Conservation (phyloP, 2,888 invertebrate species). For the Epirrita christyi region DNA sequence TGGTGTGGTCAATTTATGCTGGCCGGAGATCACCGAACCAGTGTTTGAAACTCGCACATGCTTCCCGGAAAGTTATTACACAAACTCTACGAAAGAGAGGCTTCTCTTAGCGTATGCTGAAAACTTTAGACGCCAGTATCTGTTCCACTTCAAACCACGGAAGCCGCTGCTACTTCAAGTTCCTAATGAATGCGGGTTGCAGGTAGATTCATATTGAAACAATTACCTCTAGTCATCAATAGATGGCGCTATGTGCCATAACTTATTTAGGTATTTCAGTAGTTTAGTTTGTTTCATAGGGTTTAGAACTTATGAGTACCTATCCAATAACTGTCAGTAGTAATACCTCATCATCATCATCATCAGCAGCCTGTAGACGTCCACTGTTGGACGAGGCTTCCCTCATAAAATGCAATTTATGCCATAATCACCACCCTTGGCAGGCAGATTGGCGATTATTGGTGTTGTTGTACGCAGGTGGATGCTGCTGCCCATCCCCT, state of each 20-base stretch:
- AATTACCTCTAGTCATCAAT: background rate
- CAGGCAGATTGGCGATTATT: too few relatives aligned
- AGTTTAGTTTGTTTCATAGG: too few relatives aligned
- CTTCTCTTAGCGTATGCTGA: conserved; percentile 89
- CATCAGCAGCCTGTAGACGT: too few relatives aligned
- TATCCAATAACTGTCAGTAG: too few relatives aligned
- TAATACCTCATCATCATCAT: too few relatives aligned
- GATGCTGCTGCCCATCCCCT: too few relatives aligned
- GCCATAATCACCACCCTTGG: too few relatives aligned
- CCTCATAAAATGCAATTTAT: too few relatives aligned
- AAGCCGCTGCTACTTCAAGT: conserved; percentile 88
- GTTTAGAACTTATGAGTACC: too few relatives aligned
- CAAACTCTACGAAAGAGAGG: conserved; percentile 88
- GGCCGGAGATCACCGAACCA: conserved; percentile 85
- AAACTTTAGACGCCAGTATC: conserved; percentile 90
- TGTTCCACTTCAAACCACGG: conserved; percentile 80
- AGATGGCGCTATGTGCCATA: conserved; percentile 42
- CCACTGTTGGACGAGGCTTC: too few relatives aligned
- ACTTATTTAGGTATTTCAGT: too few relatives aligned
- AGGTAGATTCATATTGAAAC: conserved; percentile 75
- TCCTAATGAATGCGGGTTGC: conserved; percentile 91
- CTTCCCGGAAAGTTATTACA: conserved; percentile 87
- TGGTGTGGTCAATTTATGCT: conserved; percentile 86
- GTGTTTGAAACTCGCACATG: conserved; percentile 84
- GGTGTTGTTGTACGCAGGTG: too few relatives aligned